Evolutionary conservation across 2,888 invertebrate genomes (phyloP).

Genomic region (Hybos culiciformis): DNA sequence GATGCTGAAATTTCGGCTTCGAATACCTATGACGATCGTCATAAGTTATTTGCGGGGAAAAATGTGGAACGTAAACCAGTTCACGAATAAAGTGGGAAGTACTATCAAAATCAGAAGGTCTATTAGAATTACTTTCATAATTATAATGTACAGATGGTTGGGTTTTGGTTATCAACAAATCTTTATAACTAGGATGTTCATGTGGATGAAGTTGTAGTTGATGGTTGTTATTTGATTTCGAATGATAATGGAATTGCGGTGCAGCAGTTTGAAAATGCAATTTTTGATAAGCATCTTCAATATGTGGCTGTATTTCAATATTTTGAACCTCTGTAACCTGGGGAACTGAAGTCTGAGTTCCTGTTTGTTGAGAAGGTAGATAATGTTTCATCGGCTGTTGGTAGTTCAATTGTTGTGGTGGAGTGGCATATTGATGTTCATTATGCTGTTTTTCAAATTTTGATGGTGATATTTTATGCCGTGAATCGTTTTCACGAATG

Average conservation of each 20-base stretch:
- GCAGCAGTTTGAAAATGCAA: conserved; percentile 6
- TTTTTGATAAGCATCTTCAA: conserved; percentile 7
- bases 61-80: background rate
- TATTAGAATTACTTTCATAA: conserved; percentile 4
- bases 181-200: no score
- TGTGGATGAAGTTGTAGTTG: background rate
- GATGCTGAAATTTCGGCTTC: no score
- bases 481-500: conserved; percentile 28
- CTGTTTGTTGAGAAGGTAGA: conserved; percentile 9
- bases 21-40: no score
- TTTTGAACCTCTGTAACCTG: conserved; percentile 7
- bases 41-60: background rate
- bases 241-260: conserved; percentile 6
- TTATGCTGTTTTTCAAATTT: background rate
- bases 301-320: conserved; percentile 14
- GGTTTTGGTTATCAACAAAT: no score
- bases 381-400: conserved; percentile 15
- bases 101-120: background rate
- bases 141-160: background rate
- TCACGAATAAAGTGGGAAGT: background rate
- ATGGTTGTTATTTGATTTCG: background rate
- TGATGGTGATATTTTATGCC: no score
- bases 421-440: background rate
- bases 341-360: conserved; percentile 9
- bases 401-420: conserved; percentile 12